These are phyloP conservation scores for Epinotia demarniana DNA, from an alignment of 2,888 invertebrate genomes.

Conservation along the genomic window DNA sequence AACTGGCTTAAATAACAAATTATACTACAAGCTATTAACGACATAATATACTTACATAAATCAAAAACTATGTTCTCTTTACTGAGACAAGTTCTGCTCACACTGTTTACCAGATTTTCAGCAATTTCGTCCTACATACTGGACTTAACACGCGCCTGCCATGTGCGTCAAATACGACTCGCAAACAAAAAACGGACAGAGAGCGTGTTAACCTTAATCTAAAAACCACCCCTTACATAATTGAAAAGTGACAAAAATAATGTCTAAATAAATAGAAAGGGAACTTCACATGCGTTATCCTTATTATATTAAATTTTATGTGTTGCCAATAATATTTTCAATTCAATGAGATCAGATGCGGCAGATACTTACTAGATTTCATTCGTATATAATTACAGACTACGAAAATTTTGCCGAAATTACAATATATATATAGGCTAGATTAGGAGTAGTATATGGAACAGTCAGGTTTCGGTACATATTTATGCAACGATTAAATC, in stretches of 20 bases:
- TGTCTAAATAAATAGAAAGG: slow-evolving; percentile 27
- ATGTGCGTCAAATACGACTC: neutral
- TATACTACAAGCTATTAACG: slow-evolving; percentile 22
- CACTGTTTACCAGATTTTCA: neutral
- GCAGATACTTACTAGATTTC: slow-evolving; percentile 14
- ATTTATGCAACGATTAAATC: too few relatives aligned
- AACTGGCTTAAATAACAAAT: neutral
- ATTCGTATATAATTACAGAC: neutral
- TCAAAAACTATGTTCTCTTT: neutral
- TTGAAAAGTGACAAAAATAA: slow-evolving; percentile 1
- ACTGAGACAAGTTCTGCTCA: neutral
- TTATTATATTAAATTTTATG: slow-evolving; percentile 18
- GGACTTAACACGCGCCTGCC: neutral
- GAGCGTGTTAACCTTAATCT: neutral
- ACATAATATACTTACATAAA: neutral
- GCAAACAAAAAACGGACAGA: neutral
- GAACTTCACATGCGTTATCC: slow-evolving; percentile 21
- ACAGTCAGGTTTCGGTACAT: neutral
- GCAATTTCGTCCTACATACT: neutral
- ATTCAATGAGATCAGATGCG: slow-evolving; percentile 38
- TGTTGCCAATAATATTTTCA: slow-evolving; percentile 39
- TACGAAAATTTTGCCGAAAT: neutral
- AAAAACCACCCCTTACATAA: neutral
- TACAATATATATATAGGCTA: neutral
- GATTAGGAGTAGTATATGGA: too few relatives aligned